Base-by-base conservation (phyloP, 2,888 invertebrate species). In the Yponomeuta sedellus region DNA sequence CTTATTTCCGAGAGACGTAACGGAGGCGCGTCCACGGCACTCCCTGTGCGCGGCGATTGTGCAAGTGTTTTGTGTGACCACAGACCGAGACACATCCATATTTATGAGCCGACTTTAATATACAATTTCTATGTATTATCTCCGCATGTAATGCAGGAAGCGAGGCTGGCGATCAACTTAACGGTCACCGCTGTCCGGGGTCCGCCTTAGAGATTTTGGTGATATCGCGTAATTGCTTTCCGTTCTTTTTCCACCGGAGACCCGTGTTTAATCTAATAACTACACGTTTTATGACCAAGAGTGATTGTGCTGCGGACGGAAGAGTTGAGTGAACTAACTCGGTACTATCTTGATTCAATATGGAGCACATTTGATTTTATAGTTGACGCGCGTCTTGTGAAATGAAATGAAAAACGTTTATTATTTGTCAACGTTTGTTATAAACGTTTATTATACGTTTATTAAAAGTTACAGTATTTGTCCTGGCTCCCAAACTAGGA, bases 71-170 rank as follows among this genome's bases (percentile, higher is more conserved):
- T 80, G 85, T 77, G 77, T 88, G 87, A 80, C 85, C 90, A 89
- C 87, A 80, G 83, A 91, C 84, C 90, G 90, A 88, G 80, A 87
- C 90, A 82, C 82, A 91, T 90, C 84, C 89, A 91, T 91, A 91
- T 91, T 88, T 87, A 91, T 90, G 87, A 91, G 85, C 80, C 81
- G 84, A 83, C 83, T 88, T 82, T 89, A 88, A 89, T 90, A 87
- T 86, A 91, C 89, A 88, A 89, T 90, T 90, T 91, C 89, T 89
- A 90, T 90, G 89, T 90, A 88, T 89, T 88, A 90, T 88, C 89
- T 88, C 80, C 75, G 75, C 79, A 75, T 78, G 86, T 88, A 87
- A 88, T 85, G 84, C 88, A 88, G 90, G 90, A 91, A 91, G 86
- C 83, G 73, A 83, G 80, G 78, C 79, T 77, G 78, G 76, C 83